These are phyloP conservation scores for Loris lydekkerianus DNA, from an alignment of 2,797 vertebrate species.

Conservation along the genomic window DNA sequence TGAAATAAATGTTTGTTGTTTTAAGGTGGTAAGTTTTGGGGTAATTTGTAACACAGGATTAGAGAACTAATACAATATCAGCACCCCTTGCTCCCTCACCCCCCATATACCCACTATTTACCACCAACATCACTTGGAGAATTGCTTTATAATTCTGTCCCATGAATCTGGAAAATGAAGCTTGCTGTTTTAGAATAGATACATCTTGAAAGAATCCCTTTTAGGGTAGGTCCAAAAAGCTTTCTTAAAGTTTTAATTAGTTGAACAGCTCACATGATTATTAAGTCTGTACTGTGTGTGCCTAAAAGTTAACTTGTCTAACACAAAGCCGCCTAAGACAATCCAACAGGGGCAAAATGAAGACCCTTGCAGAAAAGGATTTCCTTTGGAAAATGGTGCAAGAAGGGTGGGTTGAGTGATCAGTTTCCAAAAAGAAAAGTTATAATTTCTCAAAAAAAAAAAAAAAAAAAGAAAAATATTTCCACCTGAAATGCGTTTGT, in stretches of 20 bases:
- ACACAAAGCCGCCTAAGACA: background rate
- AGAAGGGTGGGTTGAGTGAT: background rate
- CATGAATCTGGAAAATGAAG: background rate
- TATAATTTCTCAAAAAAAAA: background rate
- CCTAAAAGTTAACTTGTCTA: background rate
- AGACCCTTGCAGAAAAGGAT: background rate
- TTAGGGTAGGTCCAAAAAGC: background rate
- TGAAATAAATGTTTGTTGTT: background rate
- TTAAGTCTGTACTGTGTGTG: background rate
- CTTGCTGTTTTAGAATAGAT: background rate
- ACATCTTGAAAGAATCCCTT: background rate
- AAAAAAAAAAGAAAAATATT: background rate
- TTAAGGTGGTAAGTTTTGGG: background rate
- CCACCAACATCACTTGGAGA: background rate
- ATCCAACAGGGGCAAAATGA: background rate
- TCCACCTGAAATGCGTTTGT: background rate
- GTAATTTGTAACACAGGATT: background rate
- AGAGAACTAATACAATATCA: background rate
- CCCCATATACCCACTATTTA: background rate
- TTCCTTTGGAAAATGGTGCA: background rate
- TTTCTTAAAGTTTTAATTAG: slow-evolving; percentile 21
- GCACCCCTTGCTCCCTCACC: no score
- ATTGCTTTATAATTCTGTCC: background rate
- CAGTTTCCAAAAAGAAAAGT: slow-evolving; percentile 33
- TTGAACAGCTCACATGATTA: background rate